Evolutionary conservation across 1,140 invertebrate genomes (phyloP), one percentile per base, ranked within the genome.

Genomic region (Cecropterus lyciades): DNA sequence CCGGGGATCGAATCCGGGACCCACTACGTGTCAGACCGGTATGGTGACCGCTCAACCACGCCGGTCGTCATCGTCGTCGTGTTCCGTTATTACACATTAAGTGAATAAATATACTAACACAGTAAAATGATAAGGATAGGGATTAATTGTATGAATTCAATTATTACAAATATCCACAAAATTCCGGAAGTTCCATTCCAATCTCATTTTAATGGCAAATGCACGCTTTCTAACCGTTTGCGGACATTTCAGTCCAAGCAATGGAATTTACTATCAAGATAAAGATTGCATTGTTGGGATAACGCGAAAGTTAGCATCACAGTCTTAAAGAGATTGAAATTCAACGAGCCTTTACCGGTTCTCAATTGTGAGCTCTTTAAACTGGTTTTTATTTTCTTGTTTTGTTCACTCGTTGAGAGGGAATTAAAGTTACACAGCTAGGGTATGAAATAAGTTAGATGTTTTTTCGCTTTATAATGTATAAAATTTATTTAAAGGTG

Each of bases 251-350:
- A 53, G 33, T 69, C 53, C 40, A 17, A 57, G 43, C 53, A 69
- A 69, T 60, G 53, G 60, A 65, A 69, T 59, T 64, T 69, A 69
- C 51, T 49, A 69, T 69, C 40, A 43, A 48, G 46, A 65, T 65
- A 65, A 65, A 57, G 60, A 69, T 60, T 69, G 45, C 52, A 69
- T 64, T 57, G 55, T 57, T 49, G 66, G 59, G 48, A 62, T 55
- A 63, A 55, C 59, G 43, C 43, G 59, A 49, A 53, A 55, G 45
- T 63, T 60, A 68, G 59, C 57, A 57, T 68, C 40, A 52, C 53
- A 62, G 46, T 64, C 67, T 64, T 64, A 69, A 57, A 46, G 67
- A 69, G 53, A 69, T 69, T 69, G 55, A 52, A 69, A 69, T 65
- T 69, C 60, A 69, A 69, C 56, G 67, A 65, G 53, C 60, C 67